Evolutionary conservation across 2,113 vertebrate genomes (phyloP).

Genomic region (Pteronura brasiliensis): DNA sequence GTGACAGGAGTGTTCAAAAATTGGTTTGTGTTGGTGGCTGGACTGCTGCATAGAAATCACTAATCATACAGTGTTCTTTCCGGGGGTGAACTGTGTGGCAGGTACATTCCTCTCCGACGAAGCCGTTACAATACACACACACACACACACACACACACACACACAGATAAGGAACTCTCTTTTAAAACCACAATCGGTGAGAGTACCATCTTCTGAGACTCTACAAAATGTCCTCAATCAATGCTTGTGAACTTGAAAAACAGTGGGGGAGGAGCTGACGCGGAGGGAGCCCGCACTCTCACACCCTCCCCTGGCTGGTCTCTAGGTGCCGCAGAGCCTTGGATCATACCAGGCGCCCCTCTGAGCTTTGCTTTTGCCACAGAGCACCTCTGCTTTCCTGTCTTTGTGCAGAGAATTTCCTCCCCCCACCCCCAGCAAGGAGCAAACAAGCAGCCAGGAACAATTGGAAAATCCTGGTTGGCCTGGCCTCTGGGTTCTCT

Average conservation of each 20-base stretch:
- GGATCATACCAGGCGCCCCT: neutral
- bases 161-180: neutral
- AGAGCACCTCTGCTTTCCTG: slow-evolving; percentile 52
- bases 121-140: neutral
- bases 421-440: neutral
- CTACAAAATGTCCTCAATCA: neutral
- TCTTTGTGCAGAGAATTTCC: slow-evolving; percentile 62
- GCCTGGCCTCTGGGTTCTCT: neutral
- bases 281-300: neutral
- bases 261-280: neutral
- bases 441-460: neutral
- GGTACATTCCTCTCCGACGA: neutral
- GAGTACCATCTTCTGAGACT: neutral
- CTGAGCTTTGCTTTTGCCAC: neutral
- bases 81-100: neutral
- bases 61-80: neutral
- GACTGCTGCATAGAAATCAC: neutral
- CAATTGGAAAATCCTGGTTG: slow-evolving; percentile 9
- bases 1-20: neutral
- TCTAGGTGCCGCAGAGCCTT: neutral
- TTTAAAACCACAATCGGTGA: neutral
- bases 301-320: neutral
- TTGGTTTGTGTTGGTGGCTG: neutral
- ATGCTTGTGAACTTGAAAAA: neutral
- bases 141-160: neutral